Evolutionary conservation across 2,113 vertebrate genomes (phyloP), one percentile per base, ranked within the genome.

Genomic region (Ophiodon elongatus): DNA sequence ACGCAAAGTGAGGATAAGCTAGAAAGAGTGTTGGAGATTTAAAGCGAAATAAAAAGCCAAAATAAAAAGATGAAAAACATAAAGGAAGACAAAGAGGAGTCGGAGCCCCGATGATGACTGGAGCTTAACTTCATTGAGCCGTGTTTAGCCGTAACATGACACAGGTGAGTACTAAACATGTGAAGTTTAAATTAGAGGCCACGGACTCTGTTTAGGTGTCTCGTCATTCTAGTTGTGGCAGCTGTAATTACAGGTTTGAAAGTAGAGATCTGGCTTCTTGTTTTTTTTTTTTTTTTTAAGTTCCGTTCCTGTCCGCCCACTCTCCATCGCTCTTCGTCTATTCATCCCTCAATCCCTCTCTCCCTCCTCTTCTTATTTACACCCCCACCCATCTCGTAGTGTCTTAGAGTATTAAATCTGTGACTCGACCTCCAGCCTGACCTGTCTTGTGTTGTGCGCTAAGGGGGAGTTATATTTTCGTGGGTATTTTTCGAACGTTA

Each of bases 161-260:
- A 78, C 54, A 39, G 29, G 57, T 56, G n/a, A 65, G 56, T 50
- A 72, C 72, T 45, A 67, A 84, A 62, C n/a, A 56, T 29, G 47
- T 76, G 65, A 43, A 57, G 54, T 69, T 50, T 68, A 76, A 90
- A 89, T 92, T 76, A 83, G 27, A 85, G 82, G 73, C 63, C 45
- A 17, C 59, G 8, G 56, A 73, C 59, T 82, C 21, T 39, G 41
- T 85, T 90, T 78, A 73, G 62, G 76, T 79, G 15, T 17, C 56
- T 75, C 60, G 50, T 91, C 71, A 60, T 39, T 84, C 73, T 67
- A 14, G 66, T 79, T 83, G 27, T 73, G 84, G 75, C 82, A 82
- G 73, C 73, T 85, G 72, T 88, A 86, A 92, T 89, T 79, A 81
- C 66, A 75, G 31, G 63, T 80, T 62, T 43, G 35, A 85, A 59